Evolutionary conservation across 1,140 invertebrate genomes (phyloP).

Genomic region (Caenorhabditis tropicalis): DNA sequence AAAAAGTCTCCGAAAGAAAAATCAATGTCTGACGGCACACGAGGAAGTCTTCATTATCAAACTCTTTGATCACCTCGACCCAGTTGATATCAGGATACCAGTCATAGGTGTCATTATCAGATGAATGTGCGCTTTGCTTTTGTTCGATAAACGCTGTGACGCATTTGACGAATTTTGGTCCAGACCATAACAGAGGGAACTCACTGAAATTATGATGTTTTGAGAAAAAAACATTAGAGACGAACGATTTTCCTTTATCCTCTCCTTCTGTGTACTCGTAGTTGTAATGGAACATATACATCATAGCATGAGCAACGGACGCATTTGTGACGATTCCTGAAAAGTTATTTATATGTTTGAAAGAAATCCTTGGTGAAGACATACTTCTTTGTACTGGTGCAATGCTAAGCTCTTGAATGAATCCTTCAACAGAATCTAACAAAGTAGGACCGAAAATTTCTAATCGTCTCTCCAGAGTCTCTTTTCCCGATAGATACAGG

Average conservation of each 20-base stretch:
- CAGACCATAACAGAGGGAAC: not conserved
- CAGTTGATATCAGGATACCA: constrained; percentile 28
- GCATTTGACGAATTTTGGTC: not conserved
- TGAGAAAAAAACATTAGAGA: not conserved
- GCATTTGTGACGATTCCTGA: not conserved
- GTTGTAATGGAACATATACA: not conserved
- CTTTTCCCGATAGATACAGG: not conserved
- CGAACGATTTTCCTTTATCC: not conserved
- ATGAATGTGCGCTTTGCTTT: not conserved
- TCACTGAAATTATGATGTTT: not conserved
- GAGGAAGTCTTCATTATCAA: not conserved
- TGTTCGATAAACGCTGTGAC: not conserved
- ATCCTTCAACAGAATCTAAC: not conserved
- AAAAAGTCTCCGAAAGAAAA: not conserved
- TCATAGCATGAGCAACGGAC: not conserved
- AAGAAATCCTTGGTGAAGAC: not conserved
- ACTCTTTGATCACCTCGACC: constrained; percentile 1
- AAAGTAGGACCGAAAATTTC: not conserved
- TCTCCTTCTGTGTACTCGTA: not conserved
- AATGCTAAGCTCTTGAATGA: too few relatives aligned
- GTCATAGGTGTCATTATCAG: not conserved
- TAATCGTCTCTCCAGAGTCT: not conserved
- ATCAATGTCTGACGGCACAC: not conserved
- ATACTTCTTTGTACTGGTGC: not conserved
- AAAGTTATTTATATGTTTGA: not conserved